These are phyloP conservation scores for Mylabris phalerata DNA, from an alignment of 1,140 invertebrate species.

Conservation along the genomic window DNA sequence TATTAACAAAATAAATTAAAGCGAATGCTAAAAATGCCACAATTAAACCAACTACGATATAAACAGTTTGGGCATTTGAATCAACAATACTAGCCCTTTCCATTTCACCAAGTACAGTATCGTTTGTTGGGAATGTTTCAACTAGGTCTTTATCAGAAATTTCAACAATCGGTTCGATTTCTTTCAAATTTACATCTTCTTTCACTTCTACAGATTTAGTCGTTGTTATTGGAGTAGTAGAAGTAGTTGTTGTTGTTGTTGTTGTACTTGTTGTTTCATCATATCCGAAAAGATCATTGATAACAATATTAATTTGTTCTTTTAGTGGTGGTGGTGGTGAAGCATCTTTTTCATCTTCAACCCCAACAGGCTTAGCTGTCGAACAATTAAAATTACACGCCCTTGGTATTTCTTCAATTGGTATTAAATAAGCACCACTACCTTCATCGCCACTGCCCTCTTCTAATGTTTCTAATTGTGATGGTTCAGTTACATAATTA, in stretches of 20 bases:
- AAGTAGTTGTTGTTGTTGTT: not conserved
- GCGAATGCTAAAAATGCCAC: slow-evolving; percentile 15
- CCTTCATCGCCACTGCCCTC: slow-evolving; percentile 24
- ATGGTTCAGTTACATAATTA: not conserved
- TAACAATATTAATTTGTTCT: slow-evolving; percentile 25
- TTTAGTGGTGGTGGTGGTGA: slow-evolving; percentile 12
- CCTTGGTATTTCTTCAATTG: slow-evolving; percentile 7
- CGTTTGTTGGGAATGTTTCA: slow-evolving; percentile 12
- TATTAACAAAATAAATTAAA: slow-evolving; percentile 2
- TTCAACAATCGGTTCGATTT: slow-evolving; percentile 11
- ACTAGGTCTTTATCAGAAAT: slow-evolving; percentile 8
- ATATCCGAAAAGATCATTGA: slow-evolving; percentile 23
- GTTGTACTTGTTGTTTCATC: slow-evolving; percentile 5
- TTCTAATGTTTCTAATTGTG: not conserved
- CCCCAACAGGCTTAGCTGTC: slow-evolving; percentile 24
- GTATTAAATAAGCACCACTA: slow-evolving; percentile 22
- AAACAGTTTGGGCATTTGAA: slow-evolving; percentile 24
- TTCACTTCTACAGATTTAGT: not conserved
- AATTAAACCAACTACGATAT: slow-evolving; percentile 24
- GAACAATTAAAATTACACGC: slow-evolving; percentile 28
- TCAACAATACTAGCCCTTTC: slow-evolving; percentile 23
- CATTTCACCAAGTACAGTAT: slow-evolving; percentile 22
- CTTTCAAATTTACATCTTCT: not conserved
- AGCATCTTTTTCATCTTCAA: slow-evolving; percentile 21
- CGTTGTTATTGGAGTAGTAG: slow-evolving; percentile 4